Evolutionary conservation across 2,888 invertebrate species (phyloP).

Genomic region (Alloscopus bannaensis): DNA sequence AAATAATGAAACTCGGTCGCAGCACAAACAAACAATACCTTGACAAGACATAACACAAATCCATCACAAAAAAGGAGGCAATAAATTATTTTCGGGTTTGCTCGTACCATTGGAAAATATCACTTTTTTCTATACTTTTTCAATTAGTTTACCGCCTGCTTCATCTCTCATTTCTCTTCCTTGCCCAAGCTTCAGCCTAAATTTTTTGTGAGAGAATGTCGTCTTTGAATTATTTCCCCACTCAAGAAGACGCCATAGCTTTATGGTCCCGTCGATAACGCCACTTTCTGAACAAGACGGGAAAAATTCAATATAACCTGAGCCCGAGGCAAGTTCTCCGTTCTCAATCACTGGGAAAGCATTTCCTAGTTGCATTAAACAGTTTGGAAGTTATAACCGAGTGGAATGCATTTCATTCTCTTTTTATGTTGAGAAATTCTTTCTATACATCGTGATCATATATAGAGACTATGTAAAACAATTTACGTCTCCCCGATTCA

Average conservation of each 20-base stretch:
- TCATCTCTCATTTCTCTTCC: background rate
- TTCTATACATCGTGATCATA: too few relatives aligned
- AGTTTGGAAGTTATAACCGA: slow-evolving; percentile 48
- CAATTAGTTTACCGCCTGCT: background rate
- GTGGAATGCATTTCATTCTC: slow-evolving; percentile 4
- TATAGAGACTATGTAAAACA: slow-evolving; percentile 35
- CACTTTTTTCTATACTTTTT: background rate
- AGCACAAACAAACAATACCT: background rate
- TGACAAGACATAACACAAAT: background rate
- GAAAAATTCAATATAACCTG: slow-evolving; percentile 40
- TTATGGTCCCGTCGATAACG: background rate
- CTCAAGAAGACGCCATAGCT: background rate
- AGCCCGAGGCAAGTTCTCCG: slow-evolving; percentile 36
- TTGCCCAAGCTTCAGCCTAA: background rate
- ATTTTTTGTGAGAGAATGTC: background rate
- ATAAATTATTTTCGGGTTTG: too few relatives aligned
- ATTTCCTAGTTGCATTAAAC: slow-evolving; percentile 54
- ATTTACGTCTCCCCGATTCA: slow-evolving; percentile 47
- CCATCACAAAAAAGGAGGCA: too few relatives aligned
- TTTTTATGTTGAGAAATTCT: too few relatives aligned
- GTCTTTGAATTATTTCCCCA: background rate
- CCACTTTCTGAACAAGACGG: slow-evolving; percentile 39
- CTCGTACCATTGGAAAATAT: background rate
- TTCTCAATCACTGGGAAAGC: slow-evolving; percentile 49
- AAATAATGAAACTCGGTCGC: background rate